Base-by-base conservation (phyloP, 2,888 invertebrate species). In the Philhelius pedissequus region DNA sequence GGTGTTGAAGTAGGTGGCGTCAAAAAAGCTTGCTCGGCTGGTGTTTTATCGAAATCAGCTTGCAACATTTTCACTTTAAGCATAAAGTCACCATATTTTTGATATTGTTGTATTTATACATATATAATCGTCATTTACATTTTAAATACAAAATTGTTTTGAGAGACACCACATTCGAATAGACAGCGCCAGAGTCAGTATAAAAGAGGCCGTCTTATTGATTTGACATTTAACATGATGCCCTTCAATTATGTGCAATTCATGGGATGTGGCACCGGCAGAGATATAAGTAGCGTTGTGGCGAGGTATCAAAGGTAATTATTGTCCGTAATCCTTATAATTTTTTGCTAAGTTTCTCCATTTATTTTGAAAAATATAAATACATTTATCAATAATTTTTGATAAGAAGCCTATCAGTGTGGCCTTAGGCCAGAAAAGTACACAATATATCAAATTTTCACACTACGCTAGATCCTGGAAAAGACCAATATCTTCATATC, bases 161-260 rank as follows among this genome's bases (percentile, higher is more conserved):
- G 32, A 32, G 4, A 70, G 13, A 38, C n/a, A 22, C 30, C 30
- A 60, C 30, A 74, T 48, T 20, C 7, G 22, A 9, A 9, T 22
- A 30, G 32, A 56, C n/a, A 62, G 13, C 20, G 4, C 0, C 0
- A 13, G 9, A 22, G 62, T 15, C 38, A 40, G 27, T 25, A 15
- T 43, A 40, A 54, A 45, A 27, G 18, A 52, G 20, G 22, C 7
- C 13, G 40, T 2, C 11, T 35, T 9, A 35, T 54, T n/a, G 45
- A 13, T 48, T 22, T 52, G 68, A 40, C 64, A 58, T 48, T n/a
- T 48, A 77, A 54, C 27, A 90, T 90, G 90, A 43, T 90, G 79
- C 90, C 90, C 50, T 90, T 90, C 73, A 90, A 91, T 86, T 87
- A 88, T 58, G 87, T 90, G n/a, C 90, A 89, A 43, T 89, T 88